These are phyloP conservation scores for Eupithecia exiguata DNA, from an alignment of 2,888 invertebrate species.

Conservation along the genomic window DNA sequence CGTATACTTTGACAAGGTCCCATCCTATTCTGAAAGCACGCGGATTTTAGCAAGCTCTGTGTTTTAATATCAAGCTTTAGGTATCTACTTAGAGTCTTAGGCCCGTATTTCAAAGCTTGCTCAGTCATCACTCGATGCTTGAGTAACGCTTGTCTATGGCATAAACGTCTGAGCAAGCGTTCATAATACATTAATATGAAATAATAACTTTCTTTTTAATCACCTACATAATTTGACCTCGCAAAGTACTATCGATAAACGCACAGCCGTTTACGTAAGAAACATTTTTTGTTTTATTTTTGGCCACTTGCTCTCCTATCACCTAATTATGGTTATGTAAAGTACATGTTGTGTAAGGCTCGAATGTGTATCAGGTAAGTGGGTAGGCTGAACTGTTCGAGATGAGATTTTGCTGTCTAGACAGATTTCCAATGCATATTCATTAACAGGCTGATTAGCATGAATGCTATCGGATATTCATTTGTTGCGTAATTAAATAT, in stretches of 20 bases:
- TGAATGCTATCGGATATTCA: background rate
- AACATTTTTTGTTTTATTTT: background rate
- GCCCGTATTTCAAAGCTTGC: too few relatives aligned
- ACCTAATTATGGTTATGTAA: background rate
- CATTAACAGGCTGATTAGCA: background rate
- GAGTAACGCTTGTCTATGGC: too few relatives aligned
- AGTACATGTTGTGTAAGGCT: background rate
- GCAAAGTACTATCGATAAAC: slow-evolving; percentile 3
- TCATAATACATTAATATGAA: background rate
- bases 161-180: too few relatives aligned
- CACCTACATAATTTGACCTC: background rate
- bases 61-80: too few relatives aligned
- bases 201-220: slow-evolving; percentile 3
- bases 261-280: slow-evolving; percentile 3
- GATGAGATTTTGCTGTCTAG: background rate
- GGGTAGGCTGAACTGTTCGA: background rate
- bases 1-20: too few relatives aligned
- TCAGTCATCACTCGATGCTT: too few relatives aligned
- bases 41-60: too few relatives aligned
- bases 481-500: background rate
- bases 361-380: slow-evolving; percentile 11
- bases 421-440: background rate
- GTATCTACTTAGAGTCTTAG: too few relatives aligned
- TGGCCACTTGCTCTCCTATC: slow-evolving; percentile 9
- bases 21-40: too few relatives aligned